Percentiles rank a stretch among this genome's conserved stretches.
These are phyloP conservation scores for Heteromormyrus szaboi DNA, from an alignment of 2,797 vertebrate species.

Conservation along the genomic window DNA sequence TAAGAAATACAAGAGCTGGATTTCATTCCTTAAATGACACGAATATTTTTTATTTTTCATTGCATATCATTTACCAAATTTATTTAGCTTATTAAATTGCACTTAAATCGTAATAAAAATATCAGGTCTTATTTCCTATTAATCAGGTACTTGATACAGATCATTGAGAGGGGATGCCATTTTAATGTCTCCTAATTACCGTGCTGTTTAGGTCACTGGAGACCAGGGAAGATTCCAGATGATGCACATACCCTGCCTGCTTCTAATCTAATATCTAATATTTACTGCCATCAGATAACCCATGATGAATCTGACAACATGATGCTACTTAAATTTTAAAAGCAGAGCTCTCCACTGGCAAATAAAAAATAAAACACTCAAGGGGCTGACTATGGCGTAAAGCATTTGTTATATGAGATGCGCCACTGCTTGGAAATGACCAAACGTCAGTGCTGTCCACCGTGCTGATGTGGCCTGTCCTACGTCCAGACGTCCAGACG, in stretches of 20 bases:
- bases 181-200: background rate
- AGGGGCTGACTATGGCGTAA: background rate
- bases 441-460: background rate
- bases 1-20: background rate
- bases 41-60: background rate
- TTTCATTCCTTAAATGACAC: background rate
- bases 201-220: background rate
- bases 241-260: background rate
- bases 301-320: background rate
- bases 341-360: background rate
- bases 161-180: background rate
- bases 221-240: background rate
- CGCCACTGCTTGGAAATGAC: background rate
- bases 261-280: background rate
- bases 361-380: background rate
- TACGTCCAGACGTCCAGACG: background rate
- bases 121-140: background rate
- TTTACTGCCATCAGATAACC: constrained; percentile 3
- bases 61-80: background rate
- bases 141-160: background rate
- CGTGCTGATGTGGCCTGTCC: background rate
- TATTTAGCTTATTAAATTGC: background rate
- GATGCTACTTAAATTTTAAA: background rate
- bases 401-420: background rate
- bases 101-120: background rate